A percentile compares a stretch with the other conserved stretches of the same genome.
phyloP scores from a whole-genome alignment of 2,888 invertebrate genomes.

The Epicampocera succincta region DNA sequence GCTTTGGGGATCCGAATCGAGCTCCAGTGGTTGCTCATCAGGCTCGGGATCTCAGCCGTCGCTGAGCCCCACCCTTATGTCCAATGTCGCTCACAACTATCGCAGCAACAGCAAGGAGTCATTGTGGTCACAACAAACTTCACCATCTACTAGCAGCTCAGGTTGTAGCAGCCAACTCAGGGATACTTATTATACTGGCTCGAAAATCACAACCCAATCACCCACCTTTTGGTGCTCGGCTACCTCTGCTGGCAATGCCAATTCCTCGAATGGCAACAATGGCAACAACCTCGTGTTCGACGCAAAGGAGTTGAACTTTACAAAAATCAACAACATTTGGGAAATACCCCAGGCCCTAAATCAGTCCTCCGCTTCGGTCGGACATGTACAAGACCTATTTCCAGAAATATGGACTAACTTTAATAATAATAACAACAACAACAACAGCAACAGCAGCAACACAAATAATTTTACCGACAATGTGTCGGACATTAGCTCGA shows the following conservation, averaged over 20 bases:
- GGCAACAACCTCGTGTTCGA: constrained; percentile 65
- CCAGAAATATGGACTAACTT: constrained; percentile 80
- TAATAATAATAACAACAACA: constrained; percentile 37
- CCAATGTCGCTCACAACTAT: constrained; percentile 71
- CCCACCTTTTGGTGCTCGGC: constrained; percentile 75
- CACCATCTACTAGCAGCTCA: constrained; percentile 75
- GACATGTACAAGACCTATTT: constrained; percentile 74
- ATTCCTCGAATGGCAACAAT: constrained; percentile 23
- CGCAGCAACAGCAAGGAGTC: constrained; percentile 81
- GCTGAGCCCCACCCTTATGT: constrained; percentile 78
- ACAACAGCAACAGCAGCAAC: constrained; percentile 3
- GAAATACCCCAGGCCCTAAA: constrained; percentile 75
- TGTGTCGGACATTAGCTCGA: constrained; percentile 76
- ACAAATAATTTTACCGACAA: constrained; percentile 56
- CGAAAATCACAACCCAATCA: constrained; percentile 70
- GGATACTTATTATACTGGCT: constrained; percentile 74
- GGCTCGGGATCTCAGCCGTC: constrained; percentile 78
- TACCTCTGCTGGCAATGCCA: constrained; percentile 45
- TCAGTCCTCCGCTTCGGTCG: constrained; percentile 60
- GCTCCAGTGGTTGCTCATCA: constrained; percentile 77
- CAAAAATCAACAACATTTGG: constrained; percentile 80
- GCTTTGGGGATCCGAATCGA: constrained; percentile 78
- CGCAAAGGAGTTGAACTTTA: constrained; percentile 68
- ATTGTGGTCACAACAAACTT: constrained; percentile 80
- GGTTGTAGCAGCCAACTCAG: constrained; percentile 74